A percentile compares a stretch with the other conserved stretches of the same genome.
These are phyloP conservation scores for Harpegnathos saltator DNA, from an alignment of 1,140 invertebrate species.

Conservation along the genomic window DNA sequence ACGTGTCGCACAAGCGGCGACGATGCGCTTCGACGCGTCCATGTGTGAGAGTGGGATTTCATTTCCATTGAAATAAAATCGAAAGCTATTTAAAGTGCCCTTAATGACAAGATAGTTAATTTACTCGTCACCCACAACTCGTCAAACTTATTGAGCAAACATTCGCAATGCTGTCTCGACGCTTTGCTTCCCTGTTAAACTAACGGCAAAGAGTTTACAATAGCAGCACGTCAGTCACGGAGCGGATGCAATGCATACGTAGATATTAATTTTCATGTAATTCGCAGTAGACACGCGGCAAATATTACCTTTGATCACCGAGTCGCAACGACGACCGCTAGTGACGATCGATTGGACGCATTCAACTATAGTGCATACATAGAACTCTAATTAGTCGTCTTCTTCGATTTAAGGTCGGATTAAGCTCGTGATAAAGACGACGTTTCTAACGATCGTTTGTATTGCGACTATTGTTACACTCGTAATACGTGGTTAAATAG, in stretches of 20 bases:
- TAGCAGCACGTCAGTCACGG: neutral
- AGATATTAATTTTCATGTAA: slow-evolving; percentile 43
- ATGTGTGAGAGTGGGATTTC: too few relatives aligned
- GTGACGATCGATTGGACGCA: slow-evolving; percentile 39
- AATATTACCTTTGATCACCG: slow-evolving; percentile 50
- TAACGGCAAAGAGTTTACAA: slow-evolving; percentile 18
- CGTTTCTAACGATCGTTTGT: neutral
- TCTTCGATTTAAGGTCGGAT: slow-evolving; percentile 15
- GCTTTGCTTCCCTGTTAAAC: neutral
- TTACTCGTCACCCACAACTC: neutral
- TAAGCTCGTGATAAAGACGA: neutral
- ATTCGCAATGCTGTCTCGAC: neutral
- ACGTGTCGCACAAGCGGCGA: too few relatives aligned
- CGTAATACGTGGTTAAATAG: neutral
- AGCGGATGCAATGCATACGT: neutral
- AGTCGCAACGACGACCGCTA: slow-evolving; percentile 30
- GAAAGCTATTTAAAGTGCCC: neutral
- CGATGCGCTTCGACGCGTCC: too few relatives aligned
- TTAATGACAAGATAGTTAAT: neutral
- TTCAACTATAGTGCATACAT: slow-evolving; percentile 38
- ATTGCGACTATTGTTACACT: neutral
- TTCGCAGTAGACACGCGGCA: slow-evolving; percentile 20
- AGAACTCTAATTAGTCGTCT: slow-evolving; percentile 47
- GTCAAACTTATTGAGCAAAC: neutral
- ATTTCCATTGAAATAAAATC: neutral